These are phyloP conservation scores for Drosophila lutescens DNA, from an alignment of 2,888 invertebrate species.

Conservation along the genomic window DNA sequence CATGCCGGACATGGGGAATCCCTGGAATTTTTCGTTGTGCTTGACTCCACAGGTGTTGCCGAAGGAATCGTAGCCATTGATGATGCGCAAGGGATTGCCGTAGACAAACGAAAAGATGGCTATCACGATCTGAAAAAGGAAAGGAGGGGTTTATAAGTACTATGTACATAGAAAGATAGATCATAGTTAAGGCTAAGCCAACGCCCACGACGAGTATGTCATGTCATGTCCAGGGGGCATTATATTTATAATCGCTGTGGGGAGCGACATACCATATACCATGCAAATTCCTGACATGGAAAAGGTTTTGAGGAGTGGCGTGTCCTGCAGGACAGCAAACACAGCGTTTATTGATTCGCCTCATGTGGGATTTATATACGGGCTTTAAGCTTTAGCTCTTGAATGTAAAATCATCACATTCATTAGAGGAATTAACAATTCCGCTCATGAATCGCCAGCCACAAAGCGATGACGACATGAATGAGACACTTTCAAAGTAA, in stretches of 20 bases:
- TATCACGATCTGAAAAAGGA: slow-evolving; percentile 88
- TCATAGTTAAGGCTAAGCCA: slow-evolving; percentile 36
- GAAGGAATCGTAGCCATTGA: slow-evolving; percentile 97
- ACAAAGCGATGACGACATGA: slow-evolving; percentile 65
- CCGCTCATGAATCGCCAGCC: slow-evolving; percentile 52
- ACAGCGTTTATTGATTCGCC: slow-evolving; percentile 17
- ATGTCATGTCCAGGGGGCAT: slow-evolving; percentile 35
- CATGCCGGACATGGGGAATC: slow-evolving; percentile 91
- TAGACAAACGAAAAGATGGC: slow-evolving; percentile 95
- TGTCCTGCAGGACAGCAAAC: slow-evolving; percentile 35
- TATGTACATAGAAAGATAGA: background rate
- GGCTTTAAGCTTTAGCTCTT: slow-evolving; percentile 1
- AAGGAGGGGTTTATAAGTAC: slow-evolving; percentile 26
- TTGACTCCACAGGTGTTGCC: slow-evolving; percentile 96
- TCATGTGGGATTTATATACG: background rate
- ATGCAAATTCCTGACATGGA: slow-evolving; percentile 16
- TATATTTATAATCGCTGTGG: slow-evolving; percentile 28
- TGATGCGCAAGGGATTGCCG: slow-evolving; percentile 93
- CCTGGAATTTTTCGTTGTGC: slow-evolving; percentile 90
- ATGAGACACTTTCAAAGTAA: slow-evolving; percentile 34
- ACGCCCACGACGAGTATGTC: slow-evolving; percentile 39
- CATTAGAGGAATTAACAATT: slow-evolving; percentile 65
- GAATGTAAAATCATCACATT: slow-evolving; percentile 36
- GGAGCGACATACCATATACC: too few species aligned
- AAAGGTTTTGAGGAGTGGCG: slow-evolving; percentile 45